Conservation (phyloP, 2,888 invertebrate species). For the Spicauda simplicius region DNA sequence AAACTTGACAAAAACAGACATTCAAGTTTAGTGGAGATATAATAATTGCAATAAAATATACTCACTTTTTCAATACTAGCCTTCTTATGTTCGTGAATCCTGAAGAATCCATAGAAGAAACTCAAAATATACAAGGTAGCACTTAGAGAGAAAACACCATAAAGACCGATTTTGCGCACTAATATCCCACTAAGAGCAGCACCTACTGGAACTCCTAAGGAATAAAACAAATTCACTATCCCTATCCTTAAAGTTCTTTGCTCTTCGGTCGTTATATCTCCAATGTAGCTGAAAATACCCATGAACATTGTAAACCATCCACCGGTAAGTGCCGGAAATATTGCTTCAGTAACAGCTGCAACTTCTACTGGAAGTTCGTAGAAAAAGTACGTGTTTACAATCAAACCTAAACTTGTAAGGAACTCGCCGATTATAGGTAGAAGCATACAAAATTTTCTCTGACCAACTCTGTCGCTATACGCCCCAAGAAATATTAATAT, state of each 20-base stretch:
- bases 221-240: constrained; percentile 94
- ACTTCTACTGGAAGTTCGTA: constrained; percentile 92
- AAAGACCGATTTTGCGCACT: constrained; percentile 90
- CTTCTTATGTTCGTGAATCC: constrained; percentile 88
- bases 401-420: constrained; percentile 90
- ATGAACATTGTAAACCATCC: constrained; percentile 96
- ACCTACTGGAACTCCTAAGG: constrained; percentile 95
- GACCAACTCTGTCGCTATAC: constrained; percentile 88
- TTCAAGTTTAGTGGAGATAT: not conserved
- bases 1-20: not conserved
- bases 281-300: constrained; percentile 95
- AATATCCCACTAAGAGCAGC: constrained; percentile 94
- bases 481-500: constrained; percentile 93
- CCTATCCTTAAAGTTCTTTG: constrained; percentile 94
- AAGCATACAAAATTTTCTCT: constrained; percentile 92
- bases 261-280: constrained; percentile 93
- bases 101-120: constrained; percentile 89
- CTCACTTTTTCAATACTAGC: constrained; percentile 64
- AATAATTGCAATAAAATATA: constrained; percentile 41
- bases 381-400: constrained; percentile 92
- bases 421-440: constrained; percentile 93
- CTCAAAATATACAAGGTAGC: constrained; percentile 90
- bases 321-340: constrained; percentile 92
- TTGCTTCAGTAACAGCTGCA: constrained; percentile 91
- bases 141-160: constrained; percentile 92